Base-by-base conservation (phyloP, 1,140 invertebrate genomes). In the Aculops lycopersici region DNA sequence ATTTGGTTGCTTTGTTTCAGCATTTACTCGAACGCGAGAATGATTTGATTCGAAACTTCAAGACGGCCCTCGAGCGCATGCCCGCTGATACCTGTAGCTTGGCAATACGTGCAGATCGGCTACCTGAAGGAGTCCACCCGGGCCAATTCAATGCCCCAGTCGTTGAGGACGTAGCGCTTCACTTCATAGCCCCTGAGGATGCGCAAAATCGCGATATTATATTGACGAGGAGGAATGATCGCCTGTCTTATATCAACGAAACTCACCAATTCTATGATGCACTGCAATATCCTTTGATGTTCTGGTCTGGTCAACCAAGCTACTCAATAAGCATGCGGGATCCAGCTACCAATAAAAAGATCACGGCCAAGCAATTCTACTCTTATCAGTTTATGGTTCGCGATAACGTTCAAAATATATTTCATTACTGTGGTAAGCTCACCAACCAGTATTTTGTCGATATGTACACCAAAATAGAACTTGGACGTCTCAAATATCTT, bases 51-150 rank as follows among this genome's bases (percentile, higher is more conserved):
- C 4, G 38, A 5, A 14, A 5, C n/a, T 31, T 12, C 4, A 39
- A 39, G 17, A 39, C 20, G 20, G n/a, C 17, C 5, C 13, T 17
- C 20, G 38, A 39, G 4, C 8, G n/a, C 13, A 35, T 41, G 17
- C 21, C 41, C 36, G 19, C 44, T 36, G 42, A 47, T 43, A 19
- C 2, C 4, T 35, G 41, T 20, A 42, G 21, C 13, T 35, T 42
- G 38, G 44, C 55, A 36, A 54, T 56, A 49, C 17, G 49, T 35
- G 47, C 50, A 31, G 53, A 57, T 35, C 49, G 53, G 52, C 51
- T 39, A 42, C 58, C 55, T 35, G 21, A 35, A 24, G 49, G 50
- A 18, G 43, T 59, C 51, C 60, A 65, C 43, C 45, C 40, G 41
- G 41, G 58, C 41, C 20, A 35, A 37, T 51, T 38, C 42, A 64